Conservation (phyloP, 1,140 invertebrate genomes). For the Akabosia matsudoensis region DNA sequence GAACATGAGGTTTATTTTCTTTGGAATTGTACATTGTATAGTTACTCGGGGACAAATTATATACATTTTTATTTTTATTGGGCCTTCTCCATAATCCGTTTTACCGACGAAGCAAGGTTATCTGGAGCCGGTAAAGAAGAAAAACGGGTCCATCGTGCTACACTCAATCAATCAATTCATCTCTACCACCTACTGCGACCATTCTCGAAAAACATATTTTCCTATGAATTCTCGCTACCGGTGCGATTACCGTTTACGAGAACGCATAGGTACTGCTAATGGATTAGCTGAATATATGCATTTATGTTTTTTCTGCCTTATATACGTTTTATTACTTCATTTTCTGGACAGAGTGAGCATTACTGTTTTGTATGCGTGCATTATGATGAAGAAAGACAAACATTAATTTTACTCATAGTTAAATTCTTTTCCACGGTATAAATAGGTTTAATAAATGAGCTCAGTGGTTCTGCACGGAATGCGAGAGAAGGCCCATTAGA, state of each 20-base stretch:
- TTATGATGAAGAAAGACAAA: background rate
- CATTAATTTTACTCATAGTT: background rate
- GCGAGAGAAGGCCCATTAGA: background rate
- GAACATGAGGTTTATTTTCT: too few species aligned
- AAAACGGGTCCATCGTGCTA: background rate
- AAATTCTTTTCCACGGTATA: background rate
- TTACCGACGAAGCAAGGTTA: background rate
- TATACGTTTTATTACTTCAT: too few species aligned
- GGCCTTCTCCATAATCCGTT: background rate
- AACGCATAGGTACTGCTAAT: too few species aligned
- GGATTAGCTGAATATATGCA: too few species aligned
- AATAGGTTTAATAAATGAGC: too few species aligned
- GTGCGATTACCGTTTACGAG: too few species aligned
- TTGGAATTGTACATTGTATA: too few species aligned
- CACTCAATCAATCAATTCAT: constrained; percentile 11
- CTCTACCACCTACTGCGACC: background rate
- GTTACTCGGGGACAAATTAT: background rate
- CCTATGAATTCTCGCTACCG: background rate
- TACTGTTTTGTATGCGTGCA: too few species aligned
- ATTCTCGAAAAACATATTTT: background rate
- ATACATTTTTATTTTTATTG: background rate
- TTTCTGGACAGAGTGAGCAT: too few species aligned
- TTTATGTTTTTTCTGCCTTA: too few species aligned
- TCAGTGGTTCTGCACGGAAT: too few species aligned
- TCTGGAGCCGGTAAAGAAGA: background rate